Percentiles rank a stretch among this genome's conserved stretches.
These are phyloP conservation scores for Lacerta viridis DNA, from an alignment of 2,797 vertebrate species.

Conservation along the genomic window DNA sequence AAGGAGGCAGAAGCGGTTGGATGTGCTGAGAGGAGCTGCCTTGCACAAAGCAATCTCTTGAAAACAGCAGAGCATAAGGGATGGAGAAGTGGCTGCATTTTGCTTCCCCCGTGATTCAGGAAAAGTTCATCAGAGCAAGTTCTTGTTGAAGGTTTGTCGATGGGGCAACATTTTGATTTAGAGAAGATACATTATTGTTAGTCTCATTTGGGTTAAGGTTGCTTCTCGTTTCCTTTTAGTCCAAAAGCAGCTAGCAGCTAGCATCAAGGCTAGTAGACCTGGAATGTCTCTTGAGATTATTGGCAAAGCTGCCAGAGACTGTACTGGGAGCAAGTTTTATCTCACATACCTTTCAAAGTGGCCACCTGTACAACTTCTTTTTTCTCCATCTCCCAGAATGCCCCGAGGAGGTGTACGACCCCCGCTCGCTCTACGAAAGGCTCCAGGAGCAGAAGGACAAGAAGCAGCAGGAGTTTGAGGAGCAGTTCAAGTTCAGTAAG, in stretches of 20 bases:
- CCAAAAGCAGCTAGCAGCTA: background rate
- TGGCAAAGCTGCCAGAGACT: background rate
- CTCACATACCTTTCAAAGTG: background rate
- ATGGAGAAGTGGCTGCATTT: no score
- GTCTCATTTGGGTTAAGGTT: no score
- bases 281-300: background rate
- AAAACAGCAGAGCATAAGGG: no score
- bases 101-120: no score
- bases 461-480: constrained; percentile 97
- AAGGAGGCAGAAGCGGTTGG: no score
- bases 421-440: constrained; percentile 91
- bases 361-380: constrained; percentile 1
- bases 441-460: constrained; percentile 97
- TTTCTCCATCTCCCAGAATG: constrained; percentile 83
- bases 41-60: no score
- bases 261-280: background rate
- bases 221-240: background rate
- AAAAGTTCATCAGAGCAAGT: no score
- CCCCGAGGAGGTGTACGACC: constrained; percentile 94
- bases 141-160: no score
- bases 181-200: no score
- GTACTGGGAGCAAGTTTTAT: background rate
- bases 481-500: constrained; percentile 99
- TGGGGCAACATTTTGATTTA: no score
- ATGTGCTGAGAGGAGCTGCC: no score